Conservation (phyloP, 1,140 invertebrate genomes). For the Drosophila truncata region DNA sequence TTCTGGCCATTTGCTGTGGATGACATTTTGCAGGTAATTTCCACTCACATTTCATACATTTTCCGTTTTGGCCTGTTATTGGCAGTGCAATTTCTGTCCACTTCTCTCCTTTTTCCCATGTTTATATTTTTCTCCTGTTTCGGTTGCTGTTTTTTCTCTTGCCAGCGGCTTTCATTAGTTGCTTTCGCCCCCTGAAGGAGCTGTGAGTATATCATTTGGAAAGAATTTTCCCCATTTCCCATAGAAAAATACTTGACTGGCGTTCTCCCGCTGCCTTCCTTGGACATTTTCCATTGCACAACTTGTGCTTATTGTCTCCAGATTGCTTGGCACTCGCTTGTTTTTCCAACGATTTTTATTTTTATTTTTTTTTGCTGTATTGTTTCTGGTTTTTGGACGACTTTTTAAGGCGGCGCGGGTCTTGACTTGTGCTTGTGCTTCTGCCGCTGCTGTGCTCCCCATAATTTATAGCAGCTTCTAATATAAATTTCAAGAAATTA, state of each 20-base stretch:
- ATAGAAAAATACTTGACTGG: slow-evolving; percentile 42
- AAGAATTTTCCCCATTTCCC: slow-evolving; percentile 23
- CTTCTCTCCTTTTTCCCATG: slow-evolving; percentile 8
- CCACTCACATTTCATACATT: slow-evolving; percentile 51
- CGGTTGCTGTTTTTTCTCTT: slow-evolving; percentile 34
- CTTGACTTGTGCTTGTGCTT: slow-evolving; percentile 8
- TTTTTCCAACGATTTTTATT: slow-evolving; percentile 8
- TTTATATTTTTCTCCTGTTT: slow-evolving; percentile 19
- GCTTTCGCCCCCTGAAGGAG: slow-evolving; percentile 9
- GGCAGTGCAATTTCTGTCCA: slow-evolving; percentile 48
- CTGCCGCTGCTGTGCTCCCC: slow-evolving; percentile 13
- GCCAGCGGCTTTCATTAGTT: slow-evolving; percentile 48
- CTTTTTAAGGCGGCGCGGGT: slow-evolving; percentile 28
- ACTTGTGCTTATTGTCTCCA: slow-evolving; percentile 68
- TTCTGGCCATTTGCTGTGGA: slow-evolving; percentile 29
- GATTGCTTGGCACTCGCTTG: slow-evolving; percentile 39
- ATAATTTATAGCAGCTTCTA: slow-evolving; percentile 75
- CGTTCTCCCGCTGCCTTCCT: slow-evolving; percentile 9
- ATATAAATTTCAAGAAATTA: slow-evolving; percentile 79
- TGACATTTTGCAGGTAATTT: slow-evolving; percentile 61
- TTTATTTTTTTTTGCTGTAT: not conserved
- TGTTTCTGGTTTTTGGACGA: slow-evolving; percentile 20
- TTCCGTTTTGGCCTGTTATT: slow-evolving; percentile 50
- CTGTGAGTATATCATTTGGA: slow-evolving; percentile 43
- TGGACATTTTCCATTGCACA: slow-evolving; percentile 65